Percentiles rank a stretch among this genome's conserved stretches.
phyloP scores from a whole-genome alignment of 2,797 vertebrate species.

The Alauda arvensis region DNA sequence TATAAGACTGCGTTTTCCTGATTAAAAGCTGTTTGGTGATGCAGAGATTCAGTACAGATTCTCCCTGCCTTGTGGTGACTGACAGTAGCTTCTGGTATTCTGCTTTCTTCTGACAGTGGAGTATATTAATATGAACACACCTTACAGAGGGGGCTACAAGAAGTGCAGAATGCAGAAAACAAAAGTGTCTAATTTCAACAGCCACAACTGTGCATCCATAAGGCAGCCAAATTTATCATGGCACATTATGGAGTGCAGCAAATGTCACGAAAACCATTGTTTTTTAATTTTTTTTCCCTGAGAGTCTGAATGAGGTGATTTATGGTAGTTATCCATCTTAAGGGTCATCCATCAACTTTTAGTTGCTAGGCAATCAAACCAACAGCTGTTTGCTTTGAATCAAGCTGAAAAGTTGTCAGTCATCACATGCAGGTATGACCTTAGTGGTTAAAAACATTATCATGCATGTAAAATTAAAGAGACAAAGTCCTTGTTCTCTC shows the following conservation, averaged over 20 bases:
- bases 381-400: conserved; percentile 96
- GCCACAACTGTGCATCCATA: conserved; percentile 59
- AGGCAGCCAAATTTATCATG: conserved; percentile 84
- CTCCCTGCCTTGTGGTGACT: conserved; percentile 36
- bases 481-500: conserved; percentile 18
- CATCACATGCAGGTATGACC: conserved; percentile 81
- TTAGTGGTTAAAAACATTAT: conserved; percentile 73
- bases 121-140: conserved; percentile 49
- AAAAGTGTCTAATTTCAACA: conserved; percentile 74
- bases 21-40: conserved; percentile 66
- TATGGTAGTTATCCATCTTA: conserved; percentile 99
- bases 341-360: conserved; percentile 99
- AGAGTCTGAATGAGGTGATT: conserved; percentile 94
- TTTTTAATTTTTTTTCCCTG: conserved; percentile 79
- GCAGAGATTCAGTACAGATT: conserved; percentile 46
- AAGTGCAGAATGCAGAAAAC: conserved; percentile 58
- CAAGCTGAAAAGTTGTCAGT: conserved; percentile 87
- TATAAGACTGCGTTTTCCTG: conserved; percentile 59
- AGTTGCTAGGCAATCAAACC: conserved; percentile 98
- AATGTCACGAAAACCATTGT: conserved; percentile 85
- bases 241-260: conserved; percentile 82
- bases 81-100: conserved; percentile 61
- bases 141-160: conserved; percentile 50
- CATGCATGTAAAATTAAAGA: conserved; percentile 72
- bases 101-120: conserved; percentile 34